Conservation (phyloP, 2,797 vertebrate species). For the Thripadectes ignobilis region DNA sequence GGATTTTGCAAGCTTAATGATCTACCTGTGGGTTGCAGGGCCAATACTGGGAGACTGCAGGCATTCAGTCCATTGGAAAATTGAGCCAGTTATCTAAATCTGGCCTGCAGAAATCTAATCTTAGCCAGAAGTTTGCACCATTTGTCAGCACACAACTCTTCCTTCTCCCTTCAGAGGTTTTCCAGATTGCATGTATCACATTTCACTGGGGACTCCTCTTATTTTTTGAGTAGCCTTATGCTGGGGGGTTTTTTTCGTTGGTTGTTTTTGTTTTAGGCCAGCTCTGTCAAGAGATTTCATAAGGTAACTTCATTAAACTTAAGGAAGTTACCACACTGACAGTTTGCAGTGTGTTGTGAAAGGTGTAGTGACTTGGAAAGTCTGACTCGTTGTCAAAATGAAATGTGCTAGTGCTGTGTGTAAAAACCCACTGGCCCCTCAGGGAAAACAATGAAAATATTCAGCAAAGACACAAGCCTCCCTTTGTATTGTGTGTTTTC, state of each 20-base stretch:
- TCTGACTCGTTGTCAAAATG: constrained; percentile 51
- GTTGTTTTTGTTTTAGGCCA: neutral
- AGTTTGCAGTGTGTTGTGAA: constrained; percentile 65
- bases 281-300: constrained; percentile 62
- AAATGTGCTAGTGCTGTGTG: constrained; percentile 54
- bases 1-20: neutral
- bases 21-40: neutral
- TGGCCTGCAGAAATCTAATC: constrained; percentile 9
- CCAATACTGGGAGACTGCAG: neutral
- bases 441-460: constrained; percentile 60
- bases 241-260: neutral
- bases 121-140: constrained; percentile 11
- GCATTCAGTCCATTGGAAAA: neutral
- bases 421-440: constrained; percentile 36
- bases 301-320: constrained; percentile 68
- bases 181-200: constrained; percentile 20
- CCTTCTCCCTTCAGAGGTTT: constrained; percentile 29
- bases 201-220: constrained; percentile 23
- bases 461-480: constrained; percentile 46
- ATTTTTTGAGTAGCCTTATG: constrained; percentile 3
- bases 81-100: neutral
- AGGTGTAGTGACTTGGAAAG: constrained; percentile 58
- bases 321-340: constrained; percentile 69
- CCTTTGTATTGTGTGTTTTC: constrained; percentile 48
- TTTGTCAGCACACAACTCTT: constrained; percentile 46